These are phyloP conservation scores for Rhegmatorhina hoffmannsi DNA, from an alignment of 2,113 vertebrate genomes.

Conservation along the genomic window DNA sequence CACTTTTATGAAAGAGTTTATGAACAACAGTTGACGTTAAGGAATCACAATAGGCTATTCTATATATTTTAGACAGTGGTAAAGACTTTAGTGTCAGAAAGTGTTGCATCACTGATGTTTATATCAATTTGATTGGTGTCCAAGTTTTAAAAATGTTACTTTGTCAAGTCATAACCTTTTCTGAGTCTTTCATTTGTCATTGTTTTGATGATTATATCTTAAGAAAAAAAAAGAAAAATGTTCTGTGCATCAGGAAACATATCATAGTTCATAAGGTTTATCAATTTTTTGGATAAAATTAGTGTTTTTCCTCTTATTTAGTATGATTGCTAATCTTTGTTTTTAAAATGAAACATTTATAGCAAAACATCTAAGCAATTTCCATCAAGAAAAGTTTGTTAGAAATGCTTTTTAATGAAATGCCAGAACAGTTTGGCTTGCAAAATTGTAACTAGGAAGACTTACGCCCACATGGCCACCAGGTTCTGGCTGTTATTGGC, in stretches of 20 bases:
- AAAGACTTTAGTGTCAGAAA: constrained; percentile 86
- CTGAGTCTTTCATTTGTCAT: constrained; percentile 87
- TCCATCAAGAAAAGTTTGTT: constrained; percentile 15
- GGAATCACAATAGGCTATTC: constrained; percentile 78
- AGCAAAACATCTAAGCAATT: too few species aligned
- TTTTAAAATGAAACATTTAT: too few species aligned
- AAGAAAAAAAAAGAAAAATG: constrained; percentile 58
- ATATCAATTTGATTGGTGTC: constrained; percentile 86
- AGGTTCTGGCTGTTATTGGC: background rate
- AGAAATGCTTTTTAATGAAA: constrained; percentile 19
- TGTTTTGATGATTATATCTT: constrained; percentile 82
- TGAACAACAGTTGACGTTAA: constrained; percentile 83
- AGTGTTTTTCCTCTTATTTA: constrained; percentile 46
- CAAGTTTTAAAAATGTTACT: constrained; percentile 82
- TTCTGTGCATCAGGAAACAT: constrained; percentile 71
- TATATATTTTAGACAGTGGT: constrained; percentile 82
- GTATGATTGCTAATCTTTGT: constrained; percentile 22
- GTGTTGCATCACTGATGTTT: constrained; percentile 79
- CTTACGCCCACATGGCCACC: background rate
- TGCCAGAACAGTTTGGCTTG: constrained; percentile 1
- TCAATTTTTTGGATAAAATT: constrained; percentile 74
- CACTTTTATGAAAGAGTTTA: constrained; percentile 82
- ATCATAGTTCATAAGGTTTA: constrained; percentile 75
- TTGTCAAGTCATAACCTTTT: constrained; percentile 86
- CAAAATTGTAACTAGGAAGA: constrained; percentile 13